Evolutionary conservation across 2,113 vertebrate species (phyloP).

Genomic region (Calonectris borealis): DNA sequence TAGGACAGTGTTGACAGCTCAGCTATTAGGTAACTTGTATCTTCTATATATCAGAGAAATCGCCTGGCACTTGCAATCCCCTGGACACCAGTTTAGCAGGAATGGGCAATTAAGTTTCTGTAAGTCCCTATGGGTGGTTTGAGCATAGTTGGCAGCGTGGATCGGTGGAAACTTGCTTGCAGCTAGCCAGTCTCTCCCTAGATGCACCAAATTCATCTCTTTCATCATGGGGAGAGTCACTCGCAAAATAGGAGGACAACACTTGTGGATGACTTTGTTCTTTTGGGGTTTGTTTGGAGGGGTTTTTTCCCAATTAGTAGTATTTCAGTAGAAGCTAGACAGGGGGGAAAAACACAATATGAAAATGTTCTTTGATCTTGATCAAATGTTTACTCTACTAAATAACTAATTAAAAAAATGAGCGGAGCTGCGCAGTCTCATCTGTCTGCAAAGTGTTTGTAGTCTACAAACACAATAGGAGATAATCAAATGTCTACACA

Average conservation of each 20-base stretch:
- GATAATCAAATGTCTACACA: neutral
- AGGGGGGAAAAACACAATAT: neutral
- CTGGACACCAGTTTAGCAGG: neutral
- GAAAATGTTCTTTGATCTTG: neutral
- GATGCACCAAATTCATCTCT: neutral
- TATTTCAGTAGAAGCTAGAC: neutral
- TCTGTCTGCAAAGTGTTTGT: neutral
- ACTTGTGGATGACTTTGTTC: neutral
- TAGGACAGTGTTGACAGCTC: neutral
- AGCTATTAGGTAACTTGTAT: neutral
- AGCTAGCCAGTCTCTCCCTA: neutral
- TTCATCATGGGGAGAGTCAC: neutral
- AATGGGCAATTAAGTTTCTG: neutral
- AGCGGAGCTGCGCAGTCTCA: accelerated
- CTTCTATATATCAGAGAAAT: neutral
- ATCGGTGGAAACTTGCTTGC: neutral
- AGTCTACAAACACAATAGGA: neutral
- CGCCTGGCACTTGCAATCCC: neutral
- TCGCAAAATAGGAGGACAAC: neutral
- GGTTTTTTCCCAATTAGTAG: neutral
- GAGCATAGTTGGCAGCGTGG: accelerated
- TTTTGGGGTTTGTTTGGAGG: neutral
- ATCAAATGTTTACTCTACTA: slow-evolving; percentile 10
- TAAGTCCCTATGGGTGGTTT: neutral
- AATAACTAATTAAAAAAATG: neutral